Evolutionary conservation across 1,140 invertebrate genomes (phyloP).

Genomic region (Sitobion miscanthi): DNA sequence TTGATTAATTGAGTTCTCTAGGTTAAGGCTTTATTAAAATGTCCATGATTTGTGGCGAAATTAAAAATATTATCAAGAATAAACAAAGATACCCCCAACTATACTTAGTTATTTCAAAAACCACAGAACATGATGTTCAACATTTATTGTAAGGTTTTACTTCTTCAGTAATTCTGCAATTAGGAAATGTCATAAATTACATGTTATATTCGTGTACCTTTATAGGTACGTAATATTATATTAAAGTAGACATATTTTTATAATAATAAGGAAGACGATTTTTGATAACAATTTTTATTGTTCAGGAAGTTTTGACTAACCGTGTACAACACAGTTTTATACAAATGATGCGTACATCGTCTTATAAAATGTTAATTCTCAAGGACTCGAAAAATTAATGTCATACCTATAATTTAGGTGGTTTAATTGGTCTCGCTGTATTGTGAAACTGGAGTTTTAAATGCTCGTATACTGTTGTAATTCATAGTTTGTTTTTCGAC

Average conservation of each 20-base stretch:
- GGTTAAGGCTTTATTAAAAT: conserved; percentile 47
- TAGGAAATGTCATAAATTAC: not conserved
- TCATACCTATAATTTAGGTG: conserved; percentile 14
- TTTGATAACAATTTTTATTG: conserved; percentile 36
- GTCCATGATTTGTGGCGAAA: conserved; percentile 36
- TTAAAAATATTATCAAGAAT: conserved; percentile 6
- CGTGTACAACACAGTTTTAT: not conserved
- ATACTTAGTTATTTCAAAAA: not conserved
- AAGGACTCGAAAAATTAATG: conserved; percentile 43
- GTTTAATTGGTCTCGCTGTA: not conserved
- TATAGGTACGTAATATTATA: not conserved
- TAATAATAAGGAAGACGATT: conserved; percentile 6
- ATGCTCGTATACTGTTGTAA: not conserved
- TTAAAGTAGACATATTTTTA: not conserved
- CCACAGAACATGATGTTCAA: not conserved
- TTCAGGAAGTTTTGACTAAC: conserved; percentile 28
- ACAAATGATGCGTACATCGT: not conserved
- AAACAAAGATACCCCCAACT: not conserved
- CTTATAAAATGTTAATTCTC: conserved; percentile 43
- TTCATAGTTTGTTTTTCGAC: not conserved
- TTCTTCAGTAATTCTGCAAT: not conserved
- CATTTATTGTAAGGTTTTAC: not conserved
- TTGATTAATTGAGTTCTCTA: conserved; percentile 43
- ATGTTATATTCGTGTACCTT: not conserved
- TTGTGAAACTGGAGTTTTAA: not conserved